Evolutionary conservation across 2,113 vertebrate species (phyloP).

Genomic region (Falco punctatus): DNA sequence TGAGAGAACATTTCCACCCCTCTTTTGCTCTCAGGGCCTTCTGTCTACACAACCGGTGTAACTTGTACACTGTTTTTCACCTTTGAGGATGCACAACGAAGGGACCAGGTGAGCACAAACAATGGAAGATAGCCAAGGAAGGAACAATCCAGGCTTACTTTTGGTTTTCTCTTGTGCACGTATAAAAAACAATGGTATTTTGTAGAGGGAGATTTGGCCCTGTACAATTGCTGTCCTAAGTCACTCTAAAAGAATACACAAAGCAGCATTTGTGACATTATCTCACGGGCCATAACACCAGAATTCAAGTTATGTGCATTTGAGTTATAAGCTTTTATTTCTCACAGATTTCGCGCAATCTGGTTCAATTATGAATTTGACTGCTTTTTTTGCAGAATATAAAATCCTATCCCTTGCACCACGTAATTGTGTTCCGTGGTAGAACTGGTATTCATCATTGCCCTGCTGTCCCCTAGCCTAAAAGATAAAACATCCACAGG

Average conservation of each 20-base stretch:
- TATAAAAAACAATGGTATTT: neutral
- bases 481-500: constrained; percentile 89
- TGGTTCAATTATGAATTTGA: constrained; percentile 69
- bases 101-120: neutral
- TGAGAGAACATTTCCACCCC: neutral
- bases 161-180: neutral
- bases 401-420: constrained; percentile 69
- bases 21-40: neutral
- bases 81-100: neutral
- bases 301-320: neutral
- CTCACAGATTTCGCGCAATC: constrained; percentile 33
- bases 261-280: neutral
- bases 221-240: neutral
- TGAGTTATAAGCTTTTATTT: constrained; percentile 35
- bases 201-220: neutral
- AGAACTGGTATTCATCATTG: constrained; percentile 87
- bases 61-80: rapidly evolving
- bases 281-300: neutral
- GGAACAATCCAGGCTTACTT: neutral
- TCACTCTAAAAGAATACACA: neutral
- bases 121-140: neutral
- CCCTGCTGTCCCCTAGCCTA: constrained; percentile 85
- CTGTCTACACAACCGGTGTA: neutral
- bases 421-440: constrained; percentile 82
- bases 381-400: constrained; percentile 38